Percentiles rank a stretch among this genome's conserved stretches.
phyloP scores from a whole-genome alignment of 2,888 invertebrate genomes.

The Agonopterix arenella region DNA sequence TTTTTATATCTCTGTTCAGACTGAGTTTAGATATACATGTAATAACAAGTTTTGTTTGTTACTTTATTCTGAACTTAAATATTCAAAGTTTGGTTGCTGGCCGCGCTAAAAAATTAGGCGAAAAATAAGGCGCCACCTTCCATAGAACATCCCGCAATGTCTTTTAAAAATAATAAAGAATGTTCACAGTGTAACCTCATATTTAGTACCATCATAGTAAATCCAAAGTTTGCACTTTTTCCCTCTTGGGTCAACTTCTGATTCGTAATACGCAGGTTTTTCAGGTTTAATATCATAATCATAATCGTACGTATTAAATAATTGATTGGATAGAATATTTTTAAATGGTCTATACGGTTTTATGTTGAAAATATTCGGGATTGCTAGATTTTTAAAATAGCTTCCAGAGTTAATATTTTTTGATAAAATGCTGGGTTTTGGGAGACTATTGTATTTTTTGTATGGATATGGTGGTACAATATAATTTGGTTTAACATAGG shows the following conservation, averaged over 20 bases:
- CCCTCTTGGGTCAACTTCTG: constrained; percentile 30
- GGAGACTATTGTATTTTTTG: neutral
- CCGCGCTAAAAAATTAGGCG: no score
- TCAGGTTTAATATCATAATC: constrained; percentile 12
- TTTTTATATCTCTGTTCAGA: no score
- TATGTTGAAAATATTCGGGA: neutral
- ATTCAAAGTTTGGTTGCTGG: no score
- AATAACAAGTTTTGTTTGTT: no score
- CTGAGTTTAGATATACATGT: no score
- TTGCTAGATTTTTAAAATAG: neutral
- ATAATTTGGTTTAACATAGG: neutral
- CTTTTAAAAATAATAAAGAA: no score
- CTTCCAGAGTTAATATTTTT: neutral
- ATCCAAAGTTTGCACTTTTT: constrained; percentile 51
- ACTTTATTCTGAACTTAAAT: no score
- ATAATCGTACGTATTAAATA: neutral
- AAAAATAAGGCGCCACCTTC: no score
- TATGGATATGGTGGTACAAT: neutral
- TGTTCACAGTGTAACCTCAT: constrained; percentile 41
- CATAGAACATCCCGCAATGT: no score
- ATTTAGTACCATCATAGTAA: constrained; percentile 49
- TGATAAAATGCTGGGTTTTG: neutral
- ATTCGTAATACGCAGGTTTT: constrained; percentile 32
- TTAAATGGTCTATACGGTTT: no score
- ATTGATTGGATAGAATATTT: neutral